These are phyloP conservation scores for Mimumesa dahlbomi DNA, from an alignment of 2,888 invertebrate species.

Conservation along the genomic window DNA sequence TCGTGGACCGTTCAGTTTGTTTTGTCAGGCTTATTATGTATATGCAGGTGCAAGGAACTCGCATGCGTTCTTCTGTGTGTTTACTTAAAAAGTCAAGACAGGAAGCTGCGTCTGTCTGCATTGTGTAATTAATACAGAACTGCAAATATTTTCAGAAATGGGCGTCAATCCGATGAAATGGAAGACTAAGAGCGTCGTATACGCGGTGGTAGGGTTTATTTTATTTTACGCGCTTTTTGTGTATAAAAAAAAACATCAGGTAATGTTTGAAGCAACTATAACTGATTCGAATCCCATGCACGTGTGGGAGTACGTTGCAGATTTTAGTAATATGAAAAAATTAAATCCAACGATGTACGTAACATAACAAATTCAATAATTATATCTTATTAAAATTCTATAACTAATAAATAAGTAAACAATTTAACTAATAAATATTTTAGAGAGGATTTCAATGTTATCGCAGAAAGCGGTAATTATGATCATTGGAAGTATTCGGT, in stretches of 20 bases:
- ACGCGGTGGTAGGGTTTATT: conserved; percentile 56
- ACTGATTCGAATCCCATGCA: conserved; percentile 82
- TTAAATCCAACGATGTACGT: conserved; percentile 89
- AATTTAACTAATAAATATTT: conserved; percentile 62
- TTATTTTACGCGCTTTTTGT: conserved; percentile 68
- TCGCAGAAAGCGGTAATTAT: conserved; percentile 85
- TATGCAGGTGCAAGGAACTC: no score
- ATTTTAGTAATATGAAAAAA: conserved; percentile 87
- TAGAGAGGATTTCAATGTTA: conserved; percentile 84
- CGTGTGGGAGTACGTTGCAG: conserved; percentile 89
- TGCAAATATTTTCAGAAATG: conserved; percentile 60
- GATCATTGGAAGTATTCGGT: conserved; percentile 87
- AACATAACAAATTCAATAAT: conserved; percentile 24
- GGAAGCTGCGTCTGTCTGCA: no score
- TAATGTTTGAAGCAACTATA: conserved; percentile 80
- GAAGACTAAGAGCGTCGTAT: conserved; percentile 72
- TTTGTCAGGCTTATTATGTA: no score
- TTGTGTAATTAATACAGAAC: neutral
- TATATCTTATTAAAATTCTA: neutral
- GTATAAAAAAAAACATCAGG: conserved; percentile 70
- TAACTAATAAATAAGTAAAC: no score
- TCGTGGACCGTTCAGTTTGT: no score
- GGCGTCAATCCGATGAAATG: conserved; percentile 75
- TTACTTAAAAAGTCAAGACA: neutral
- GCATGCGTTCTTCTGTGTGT: neutral